phyloP scores from a whole-genome alignment of 1,140 invertebrate genomes.

The Sycophaga agraensis region DNA sequence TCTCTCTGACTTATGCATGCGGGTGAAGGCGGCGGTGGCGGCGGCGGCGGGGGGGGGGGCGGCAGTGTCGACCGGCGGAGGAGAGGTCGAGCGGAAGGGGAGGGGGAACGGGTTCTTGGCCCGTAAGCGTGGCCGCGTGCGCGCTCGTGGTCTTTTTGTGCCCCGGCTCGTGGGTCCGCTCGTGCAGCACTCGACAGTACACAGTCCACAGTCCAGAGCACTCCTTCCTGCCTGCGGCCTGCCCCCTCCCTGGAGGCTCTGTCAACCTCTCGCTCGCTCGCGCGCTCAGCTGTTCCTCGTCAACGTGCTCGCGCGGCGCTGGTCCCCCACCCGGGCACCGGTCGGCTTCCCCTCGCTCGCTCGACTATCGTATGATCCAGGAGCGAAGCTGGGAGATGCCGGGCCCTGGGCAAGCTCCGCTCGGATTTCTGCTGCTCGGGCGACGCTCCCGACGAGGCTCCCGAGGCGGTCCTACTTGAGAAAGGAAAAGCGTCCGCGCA shows the following conservation, averaged over 20 bases:
- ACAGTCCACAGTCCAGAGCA: too few species aligned
- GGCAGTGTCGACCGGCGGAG: not conserved
- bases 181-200: too few species aligned
- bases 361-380: constrained; percentile 52
- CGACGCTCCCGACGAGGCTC: too few species aligned
- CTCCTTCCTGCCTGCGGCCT: not conserved
- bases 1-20: too few species aligned
- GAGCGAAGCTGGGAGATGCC: constrained; percentile 37
- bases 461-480: too few species aligned
- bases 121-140: not conserved
- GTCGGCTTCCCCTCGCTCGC: constrained; percentile 22
- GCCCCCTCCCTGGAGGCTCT: not conserved
- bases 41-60: not conserved
- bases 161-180: not conserved
- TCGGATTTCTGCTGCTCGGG: too few species aligned
- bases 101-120: constrained; percentile 11
- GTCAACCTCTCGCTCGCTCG: constrained; percentile 3
- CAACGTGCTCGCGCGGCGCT: not conserved
- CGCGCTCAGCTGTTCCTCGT: constrained; percentile 17
- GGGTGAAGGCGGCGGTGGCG: too few species aligned
- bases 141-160: constrained; percentile 24
- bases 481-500: too few species aligned
- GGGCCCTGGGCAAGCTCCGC: too few species aligned
- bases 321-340: not conserved
- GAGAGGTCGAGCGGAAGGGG: not conserved